Percentiles rank a stretch among this genome's conserved stretches.
phyloP scores from a whole-genome alignment of 2,888 invertebrate genomes.

The Poecilobothrus nobilitatus region DNA sequence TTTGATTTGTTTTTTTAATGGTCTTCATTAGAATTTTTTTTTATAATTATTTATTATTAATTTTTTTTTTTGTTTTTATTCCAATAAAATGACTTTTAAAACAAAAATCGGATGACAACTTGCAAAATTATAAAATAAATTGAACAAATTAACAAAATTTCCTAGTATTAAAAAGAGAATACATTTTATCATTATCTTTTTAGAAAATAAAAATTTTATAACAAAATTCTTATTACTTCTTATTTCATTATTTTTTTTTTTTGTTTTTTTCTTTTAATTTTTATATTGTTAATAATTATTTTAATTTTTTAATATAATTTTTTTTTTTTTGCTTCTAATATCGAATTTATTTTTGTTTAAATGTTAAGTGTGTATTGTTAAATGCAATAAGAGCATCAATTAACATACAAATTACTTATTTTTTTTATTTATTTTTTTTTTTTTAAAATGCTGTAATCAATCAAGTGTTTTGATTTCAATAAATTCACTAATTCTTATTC shows the following conservation, averaged over 20 bases:
- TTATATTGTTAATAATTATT: background rate
- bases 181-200: background rate
- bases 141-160: background rate
- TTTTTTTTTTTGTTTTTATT: too few relatives aligned
- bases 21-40: too few relatives aligned
- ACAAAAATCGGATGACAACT: too few relatives aligned
- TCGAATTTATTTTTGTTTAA: background rate
- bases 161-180: background rate
- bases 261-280: background rate
- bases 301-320: background rate
- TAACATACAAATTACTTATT: background rate
- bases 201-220: conserved; percentile 1
- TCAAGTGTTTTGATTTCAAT: background rate
- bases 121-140: background rate
- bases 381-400: conserved; percentile 6
- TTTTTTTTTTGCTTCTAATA: background rate
- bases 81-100: too few relatives aligned
- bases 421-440: background rate
- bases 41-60: too few relatives aligned
- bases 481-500: background rate
- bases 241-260: background rate
- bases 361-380: conserved; percentile 1
- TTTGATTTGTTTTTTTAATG: too few relatives aligned
- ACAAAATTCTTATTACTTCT: background rate
- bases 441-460: background rate